phyloP scores from a whole-genome alignment of 2,888 invertebrate species.

The Hedychridium roseum region DNA sequence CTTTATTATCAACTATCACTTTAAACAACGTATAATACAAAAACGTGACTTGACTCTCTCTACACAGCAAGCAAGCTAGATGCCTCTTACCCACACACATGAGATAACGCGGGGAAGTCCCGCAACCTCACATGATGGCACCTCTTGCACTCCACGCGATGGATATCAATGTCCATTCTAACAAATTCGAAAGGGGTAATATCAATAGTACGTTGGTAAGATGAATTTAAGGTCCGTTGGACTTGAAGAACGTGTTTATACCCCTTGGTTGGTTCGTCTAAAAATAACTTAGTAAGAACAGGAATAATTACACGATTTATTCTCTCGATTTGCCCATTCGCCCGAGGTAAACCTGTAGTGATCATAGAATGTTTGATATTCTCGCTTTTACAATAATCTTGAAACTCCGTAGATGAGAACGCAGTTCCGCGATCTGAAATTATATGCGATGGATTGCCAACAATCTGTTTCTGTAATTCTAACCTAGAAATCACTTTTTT shows the following conservation, averaged over 20 bases:
- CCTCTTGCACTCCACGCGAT: too few relatives aligned
- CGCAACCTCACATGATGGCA: too few relatives aligned
- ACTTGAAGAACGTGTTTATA: conserved; percentile 18
- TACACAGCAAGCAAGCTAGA: too few relatives aligned
- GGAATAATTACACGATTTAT: conserved; percentile 23
- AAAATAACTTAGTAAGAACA: conserved; percentile 22
- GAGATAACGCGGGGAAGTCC: too few relatives aligned
- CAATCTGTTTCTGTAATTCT: conserved; percentile 4
- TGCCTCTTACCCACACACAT: too few relatives aligned
- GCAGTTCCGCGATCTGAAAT: conserved; percentile 16
- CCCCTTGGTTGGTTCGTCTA: conserved; percentile 11
- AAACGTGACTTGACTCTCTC: too few relatives aligned
- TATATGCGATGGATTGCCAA: conserved; percentile 15
- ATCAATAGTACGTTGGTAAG: conserved; percentile 32
- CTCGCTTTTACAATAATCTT: conserved; percentile 14
- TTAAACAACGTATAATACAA: too few relatives aligned
- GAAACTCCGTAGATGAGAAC: conserved; percentile 14
- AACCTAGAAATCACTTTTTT: conserved; percentile 5
- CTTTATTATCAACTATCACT: too few relatives aligned
- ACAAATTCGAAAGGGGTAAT: conserved; percentile 6
- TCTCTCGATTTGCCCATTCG: conserved; percentile 26
- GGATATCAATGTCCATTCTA: too few relatives aligned
- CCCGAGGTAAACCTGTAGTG: conserved; percentile 15
- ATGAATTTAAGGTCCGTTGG: conserved; percentile 39
- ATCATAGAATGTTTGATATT: conserved; percentile 9